These are phyloP conservation scores for Phacellophora camtschatica DNA, from an alignment of 30 jellyfish, hydroid and myxozoan species.

Conservation along the genomic window DNA sequence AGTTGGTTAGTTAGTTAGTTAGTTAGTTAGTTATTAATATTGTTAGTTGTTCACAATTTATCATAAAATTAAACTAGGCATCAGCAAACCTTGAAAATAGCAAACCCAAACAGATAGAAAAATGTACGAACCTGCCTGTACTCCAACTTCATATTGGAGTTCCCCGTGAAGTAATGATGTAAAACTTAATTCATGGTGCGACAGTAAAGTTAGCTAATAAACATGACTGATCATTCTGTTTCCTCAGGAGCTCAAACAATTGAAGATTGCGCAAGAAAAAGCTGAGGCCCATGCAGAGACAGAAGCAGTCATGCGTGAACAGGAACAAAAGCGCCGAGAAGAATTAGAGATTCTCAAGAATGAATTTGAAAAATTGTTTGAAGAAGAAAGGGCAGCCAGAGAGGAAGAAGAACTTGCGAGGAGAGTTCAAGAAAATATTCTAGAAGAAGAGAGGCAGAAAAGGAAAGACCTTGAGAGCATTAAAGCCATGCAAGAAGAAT, in stretches of 20 bases:
- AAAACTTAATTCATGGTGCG: no score
- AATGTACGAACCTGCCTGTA: no score
- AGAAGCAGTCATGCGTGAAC: slow-evolving; percentile 95
- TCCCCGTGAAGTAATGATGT: no score
- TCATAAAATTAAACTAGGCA: no score
- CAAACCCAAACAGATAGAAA: no score
- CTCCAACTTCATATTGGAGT: no score
- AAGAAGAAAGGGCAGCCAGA: slow-evolving; percentile 85
- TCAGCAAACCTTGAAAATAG: no score
- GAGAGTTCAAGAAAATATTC: slow-evolving; percentile 57
- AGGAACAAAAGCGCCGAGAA: slow-evolving; percentile 90
- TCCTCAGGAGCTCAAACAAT: slow-evolving; percentile 68
- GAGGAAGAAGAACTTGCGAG: slow-evolving; percentile 80
- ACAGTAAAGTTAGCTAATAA: no score
- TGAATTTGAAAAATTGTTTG: slow-evolving; percentile 87
- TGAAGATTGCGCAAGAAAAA: slow-evolving; percentile 81
- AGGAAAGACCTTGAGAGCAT: slow-evolving; percentile 85
- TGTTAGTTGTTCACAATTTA: no score
- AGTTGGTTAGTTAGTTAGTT: no score
- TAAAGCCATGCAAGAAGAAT: slow-evolving; percentile 80
- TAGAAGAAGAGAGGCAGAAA: slow-evolving; percentile 83
- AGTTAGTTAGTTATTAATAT: no score
- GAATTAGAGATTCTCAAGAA: slow-evolving; percentile 79
- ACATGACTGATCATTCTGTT: no score
- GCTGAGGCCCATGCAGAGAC: slow-evolving; percentile 93